Evolutionary conservation across 2,113 vertebrate species (phyloP), one percentile per base, ranked within the genome.

Genomic region (Eclectus roratus): DNA sequence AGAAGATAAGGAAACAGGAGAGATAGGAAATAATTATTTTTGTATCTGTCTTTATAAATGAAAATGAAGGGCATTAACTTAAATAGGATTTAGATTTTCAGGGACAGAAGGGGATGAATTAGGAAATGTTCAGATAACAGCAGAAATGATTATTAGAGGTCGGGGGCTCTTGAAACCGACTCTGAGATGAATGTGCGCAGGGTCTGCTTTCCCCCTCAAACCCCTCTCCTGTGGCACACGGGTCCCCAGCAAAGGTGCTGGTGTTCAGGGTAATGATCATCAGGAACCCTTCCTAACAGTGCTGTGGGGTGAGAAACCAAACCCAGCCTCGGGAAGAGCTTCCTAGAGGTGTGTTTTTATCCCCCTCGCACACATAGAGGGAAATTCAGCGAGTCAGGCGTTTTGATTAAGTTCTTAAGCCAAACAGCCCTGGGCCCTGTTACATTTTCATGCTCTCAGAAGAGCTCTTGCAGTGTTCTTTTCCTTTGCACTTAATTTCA

Each of bases 21-120:
- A 98, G 98, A 98, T 98, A 98, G 97, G 97, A 98, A 98, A 98
- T 98, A 98, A 98, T 98, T 98, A 98, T 98, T 98, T 98, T 98
- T 98, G 97, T 98, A 98, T 98, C 98, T 98, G 97, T 98, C 98
- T 98, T 98, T 97, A 97, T 97, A 98, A 98, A 98, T 98, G 98
- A 98, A 98, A 98, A 98, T 98, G 98, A 98, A 98, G 98, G 97
- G 97, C 98, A 98, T 98, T 98, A 98, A 97, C 97, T 98, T 97
- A 97, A 98, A 98, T 98, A 96, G 97, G 98, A 98, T 98, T 98
- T 98, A 98, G 97, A 97, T 97, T 98, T 98, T 96, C 97, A 65
- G 97, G 97, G 96, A 97, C 97, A 97, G 97, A 97, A 97, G 96
- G 95, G 97, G 96, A 95, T 95, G 97, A 97, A 98, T 98, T 97